Percentiles rank a stretch among this genome's conserved stretches.
Evolutionary conservation across 2,113 vertebrate genomes (phyloP).

Genomic region (Tragulus kanchil): DNA sequence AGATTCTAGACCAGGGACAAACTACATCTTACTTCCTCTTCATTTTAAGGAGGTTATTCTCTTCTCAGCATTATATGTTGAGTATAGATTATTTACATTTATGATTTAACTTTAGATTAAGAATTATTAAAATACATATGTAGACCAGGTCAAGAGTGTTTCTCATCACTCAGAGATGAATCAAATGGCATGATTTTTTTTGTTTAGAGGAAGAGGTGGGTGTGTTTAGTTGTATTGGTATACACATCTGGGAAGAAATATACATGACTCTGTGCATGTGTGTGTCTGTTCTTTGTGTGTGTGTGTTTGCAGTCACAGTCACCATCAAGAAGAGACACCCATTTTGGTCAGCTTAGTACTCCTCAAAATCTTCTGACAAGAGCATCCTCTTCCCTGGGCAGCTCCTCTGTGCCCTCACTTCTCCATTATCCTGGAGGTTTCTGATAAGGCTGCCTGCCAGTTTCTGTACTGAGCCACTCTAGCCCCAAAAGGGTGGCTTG

Average conservation of each 20-base stretch:
- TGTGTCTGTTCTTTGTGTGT: background rate
- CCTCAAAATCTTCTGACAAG: background rate
- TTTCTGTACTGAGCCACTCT: background rate
- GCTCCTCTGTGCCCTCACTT: background rate
- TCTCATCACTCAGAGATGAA: background rate
- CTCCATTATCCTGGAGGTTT: background rate
- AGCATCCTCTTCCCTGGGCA: background rate
- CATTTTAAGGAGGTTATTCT: background rate
- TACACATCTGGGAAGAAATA: background rate
- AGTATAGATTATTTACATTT: background rate
- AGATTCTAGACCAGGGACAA: background rate
- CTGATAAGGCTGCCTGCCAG: background rate
- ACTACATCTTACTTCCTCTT: background rate
- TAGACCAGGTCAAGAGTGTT: background rate
- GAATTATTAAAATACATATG: background rate
- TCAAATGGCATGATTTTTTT: background rate
- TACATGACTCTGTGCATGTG: background rate
- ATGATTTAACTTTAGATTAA: background rate
- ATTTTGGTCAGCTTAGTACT: background rate
- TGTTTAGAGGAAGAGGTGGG: background rate
- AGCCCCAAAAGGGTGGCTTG: background rate
- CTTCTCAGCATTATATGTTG: background rate
- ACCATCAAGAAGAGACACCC: background rate
- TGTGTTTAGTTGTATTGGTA: background rate
- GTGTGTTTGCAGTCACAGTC: background rate